phyloP scores from a whole-genome alignment of 1,140 invertebrate genomes.

The Eurosta solidaginis region DNA sequence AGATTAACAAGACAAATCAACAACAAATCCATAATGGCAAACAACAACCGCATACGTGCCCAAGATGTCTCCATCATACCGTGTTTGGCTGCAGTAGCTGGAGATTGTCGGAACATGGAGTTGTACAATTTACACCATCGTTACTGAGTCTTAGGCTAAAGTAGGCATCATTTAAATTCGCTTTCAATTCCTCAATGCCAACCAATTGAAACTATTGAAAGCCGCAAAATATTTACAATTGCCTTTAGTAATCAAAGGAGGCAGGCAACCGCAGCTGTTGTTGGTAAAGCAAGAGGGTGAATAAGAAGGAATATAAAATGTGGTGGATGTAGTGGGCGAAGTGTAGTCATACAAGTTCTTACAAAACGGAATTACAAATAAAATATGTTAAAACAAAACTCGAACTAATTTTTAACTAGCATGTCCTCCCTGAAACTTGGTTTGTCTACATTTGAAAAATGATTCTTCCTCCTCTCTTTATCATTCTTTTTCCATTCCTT shows the following conservation, averaged over 20 bases:
- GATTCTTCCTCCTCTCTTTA: no score
- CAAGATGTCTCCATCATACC: constrained; percentile 21
- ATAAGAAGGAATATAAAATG: no score
- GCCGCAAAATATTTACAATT: constrained; percentile 14
- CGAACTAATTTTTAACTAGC: no score
- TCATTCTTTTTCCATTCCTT: no score
- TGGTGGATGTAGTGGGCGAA: no score
- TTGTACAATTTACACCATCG: background rate
- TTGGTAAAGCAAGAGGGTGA: background rate
- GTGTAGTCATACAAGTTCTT: no score
- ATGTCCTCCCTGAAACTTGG: no score
- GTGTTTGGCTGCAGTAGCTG: constrained; percentile 1
- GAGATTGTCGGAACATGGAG: no score
- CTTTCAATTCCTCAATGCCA: constrained; percentile 28
- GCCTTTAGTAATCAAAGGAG: background rate
- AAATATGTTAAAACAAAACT: no score
- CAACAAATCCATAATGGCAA: constrained; percentile 6
- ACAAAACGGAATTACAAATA: no score
- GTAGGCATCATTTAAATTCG: constrained; percentile 23
- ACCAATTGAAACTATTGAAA: constrained; percentile 24
- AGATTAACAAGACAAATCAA: background rate
- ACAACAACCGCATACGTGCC: constrained; percentile 26
- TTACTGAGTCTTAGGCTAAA: background rate
- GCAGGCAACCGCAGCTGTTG: background rate
- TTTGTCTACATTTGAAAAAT: no score